These are phyloP conservation scores for Colletes collaris DNA, from an alignment of 2,888 invertebrate genomes.

Conservation along the genomic window DNA sequence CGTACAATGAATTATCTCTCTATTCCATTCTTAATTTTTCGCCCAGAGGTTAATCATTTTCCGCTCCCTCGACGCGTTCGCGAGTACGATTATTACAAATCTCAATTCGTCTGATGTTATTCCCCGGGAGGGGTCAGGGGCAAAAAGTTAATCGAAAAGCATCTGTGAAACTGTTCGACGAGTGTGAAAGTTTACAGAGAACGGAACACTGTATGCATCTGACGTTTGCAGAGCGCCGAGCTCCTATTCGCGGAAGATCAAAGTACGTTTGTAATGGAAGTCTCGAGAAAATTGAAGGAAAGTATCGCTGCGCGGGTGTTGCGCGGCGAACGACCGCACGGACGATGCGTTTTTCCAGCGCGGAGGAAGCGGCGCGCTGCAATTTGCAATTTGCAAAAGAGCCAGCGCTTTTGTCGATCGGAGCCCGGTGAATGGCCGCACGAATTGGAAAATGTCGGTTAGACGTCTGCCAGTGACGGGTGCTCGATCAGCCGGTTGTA, in stretches of 20 bases:
- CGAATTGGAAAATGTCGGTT: conserved; percentile 64
- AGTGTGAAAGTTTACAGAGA: not conserved
- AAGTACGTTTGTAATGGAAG: conserved; percentile 42
- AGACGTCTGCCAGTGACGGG: conserved; percentile 63
- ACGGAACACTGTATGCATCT: too few species aligned
- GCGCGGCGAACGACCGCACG: not conserved
- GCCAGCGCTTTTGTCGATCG: conserved; percentile 58
- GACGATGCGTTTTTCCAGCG: conserved; percentile 21
- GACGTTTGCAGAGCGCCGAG: not conserved
- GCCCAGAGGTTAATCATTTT: too few species aligned
- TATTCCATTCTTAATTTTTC: too few species aligned
- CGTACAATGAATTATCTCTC: too few species aligned
- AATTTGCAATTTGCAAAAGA: conserved; percentile 65
- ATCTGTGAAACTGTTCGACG: not conserved
- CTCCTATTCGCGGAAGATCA: conserved; percentile 39
- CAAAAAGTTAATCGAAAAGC: not conserved
- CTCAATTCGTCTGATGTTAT: not conserved
- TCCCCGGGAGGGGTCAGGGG: not conserved
- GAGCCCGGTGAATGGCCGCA: conserved; percentile 53
- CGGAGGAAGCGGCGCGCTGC: conserved; percentile 14
- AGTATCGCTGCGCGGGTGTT: conserved; percentile 12
- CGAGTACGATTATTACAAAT: not conserved
- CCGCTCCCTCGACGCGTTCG: not conserved
- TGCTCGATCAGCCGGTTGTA: conserved; percentile 60
- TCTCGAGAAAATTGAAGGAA: conserved; percentile 45